Percentiles rank a stretch among this genome's conserved stretches.
phyloP scores from a whole-genome alignment of 30 jellyfish, hydroid and myxozoan genomes.

The Cassiopea xamachana region DNA sequence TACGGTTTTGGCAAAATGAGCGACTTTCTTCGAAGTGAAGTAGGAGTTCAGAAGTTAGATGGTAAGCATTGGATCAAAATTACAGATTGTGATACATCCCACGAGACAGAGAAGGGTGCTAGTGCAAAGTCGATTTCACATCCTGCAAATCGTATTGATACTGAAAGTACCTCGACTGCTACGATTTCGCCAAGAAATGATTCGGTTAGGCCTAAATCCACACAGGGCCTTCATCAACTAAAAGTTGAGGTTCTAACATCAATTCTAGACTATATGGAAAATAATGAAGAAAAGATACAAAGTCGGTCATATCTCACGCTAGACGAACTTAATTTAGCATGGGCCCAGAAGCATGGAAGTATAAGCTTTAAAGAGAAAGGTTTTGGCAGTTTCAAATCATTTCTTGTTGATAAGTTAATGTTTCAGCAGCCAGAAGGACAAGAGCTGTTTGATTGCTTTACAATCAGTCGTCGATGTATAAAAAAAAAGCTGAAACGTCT shows the following conservation, averaged over 20 bases:
- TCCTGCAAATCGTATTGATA: not conserved
- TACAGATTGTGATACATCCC: not conserved
- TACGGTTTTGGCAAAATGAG: not conserved
- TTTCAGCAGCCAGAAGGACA: not conserved
- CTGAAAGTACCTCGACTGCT: not conserved
- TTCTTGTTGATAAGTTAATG: not conserved
- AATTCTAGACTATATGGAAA: not conserved
- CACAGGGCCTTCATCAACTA: not conserved
- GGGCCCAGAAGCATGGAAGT: not conserved
- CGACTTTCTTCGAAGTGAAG: not conserved
- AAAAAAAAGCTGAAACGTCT: not conserved
- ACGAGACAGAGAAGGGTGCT: not conserved
- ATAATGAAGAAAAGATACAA: not conserved
- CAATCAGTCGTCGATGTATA: too few species aligned
- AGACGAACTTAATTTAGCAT: not conserved
- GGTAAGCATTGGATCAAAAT: not conserved
- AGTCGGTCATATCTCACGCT: not conserved
- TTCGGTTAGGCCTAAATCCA: not conserved
- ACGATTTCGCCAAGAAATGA: not conserved
- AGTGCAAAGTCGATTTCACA: not conserved
- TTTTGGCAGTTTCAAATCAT: not conserved
- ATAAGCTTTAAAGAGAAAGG: not conserved
- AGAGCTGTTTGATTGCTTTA: not conserved
- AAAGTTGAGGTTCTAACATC: not conserved
- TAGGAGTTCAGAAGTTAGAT: not conserved